Evolutionary conservation across 2,113 vertebrate species (phyloP), one percentile per base, ranked within the genome.

Genomic region (Lepisosteus oculatus): DNA sequence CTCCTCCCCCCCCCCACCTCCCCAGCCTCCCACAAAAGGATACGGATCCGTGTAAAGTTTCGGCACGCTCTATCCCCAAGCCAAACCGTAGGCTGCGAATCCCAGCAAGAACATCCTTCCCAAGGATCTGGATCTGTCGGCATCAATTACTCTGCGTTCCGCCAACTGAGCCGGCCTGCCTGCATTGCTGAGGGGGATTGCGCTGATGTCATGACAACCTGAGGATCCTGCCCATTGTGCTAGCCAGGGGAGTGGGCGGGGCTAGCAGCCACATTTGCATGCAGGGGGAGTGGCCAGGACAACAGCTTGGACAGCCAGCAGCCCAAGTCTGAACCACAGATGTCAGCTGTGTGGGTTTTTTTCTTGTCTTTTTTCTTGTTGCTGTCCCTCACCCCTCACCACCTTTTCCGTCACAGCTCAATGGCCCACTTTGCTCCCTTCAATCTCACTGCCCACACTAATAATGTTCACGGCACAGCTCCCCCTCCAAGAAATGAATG

Each of bases 151-250:
- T 70, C 72, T 54, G 76, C 77, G 72, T 73, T 72, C 66, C 7
- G 17, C 72, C 68, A 51, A 69, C 70, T 67, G 78, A 82, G 76
- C 67, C 71, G 68, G 77, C 76, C 72, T 72, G 77, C 70, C 74
- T 82, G 86, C 87, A 90, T 90, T 85, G 86, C 90, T 79, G 45
- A 65, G 73, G 55, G 51, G 76, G 80, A 75, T 84, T 77, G 83
- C 77, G 43, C 51, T 75, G 80, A 78, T 83, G 87, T 87, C 90
- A 91, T 88, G 83, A 90, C 85, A 91, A 93, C 91, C 74, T 75
- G 82, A 86, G 80, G 83, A 88, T 83, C 83, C 79, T 75, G 82
- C 76, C 78, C 80, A 86, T 90, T 91, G 86, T 90, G 79, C 68
- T 3, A 66, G 74, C 67, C 74, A 83, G 85, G 85, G 78, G 82